Conservation (phyloP, 2,113 vertebrate genomes). For the Eudyptes chrysolophus region DNA sequence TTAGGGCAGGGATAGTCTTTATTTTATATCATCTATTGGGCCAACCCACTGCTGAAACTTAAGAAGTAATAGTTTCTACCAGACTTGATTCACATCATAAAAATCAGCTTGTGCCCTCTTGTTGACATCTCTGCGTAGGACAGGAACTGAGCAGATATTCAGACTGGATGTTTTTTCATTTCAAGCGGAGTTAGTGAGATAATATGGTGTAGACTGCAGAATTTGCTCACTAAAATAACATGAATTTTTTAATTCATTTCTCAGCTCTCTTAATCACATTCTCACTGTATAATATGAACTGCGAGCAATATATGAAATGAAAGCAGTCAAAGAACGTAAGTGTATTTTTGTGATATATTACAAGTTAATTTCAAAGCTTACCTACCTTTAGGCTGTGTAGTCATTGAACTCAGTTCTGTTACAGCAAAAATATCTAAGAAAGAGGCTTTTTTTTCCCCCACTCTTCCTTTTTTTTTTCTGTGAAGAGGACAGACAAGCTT, state of each 20-base stretch:
- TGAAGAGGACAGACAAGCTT: neutral
- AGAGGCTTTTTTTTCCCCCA: neutral
- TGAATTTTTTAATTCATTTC: neutral
- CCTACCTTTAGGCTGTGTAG: neutral
- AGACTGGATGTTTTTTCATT: neutral
- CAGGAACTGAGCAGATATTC: neutral
- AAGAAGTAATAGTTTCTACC: neutral
- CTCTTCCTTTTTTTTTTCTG: neutral
- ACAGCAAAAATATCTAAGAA: neutral
- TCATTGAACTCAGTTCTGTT: neutral
- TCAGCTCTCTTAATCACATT: neutral
- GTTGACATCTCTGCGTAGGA: neutral
- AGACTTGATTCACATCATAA: neutral
- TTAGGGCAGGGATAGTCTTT: conserved; percentile 8
- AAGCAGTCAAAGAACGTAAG: neutral
- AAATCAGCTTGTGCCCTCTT: neutral
- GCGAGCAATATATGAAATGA: neutral
- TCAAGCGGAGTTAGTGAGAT: neutral
- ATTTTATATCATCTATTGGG: neutral
- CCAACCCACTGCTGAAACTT: neutral
- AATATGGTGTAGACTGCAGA: neutral
- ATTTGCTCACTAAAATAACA: neutral
- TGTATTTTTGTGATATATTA: neutral
- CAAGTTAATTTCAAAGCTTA: neutral
- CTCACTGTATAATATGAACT: neutral